Conservation (phyloP, 2,797 vertebrate species). For the Taeniopygia guttata region DNA sequence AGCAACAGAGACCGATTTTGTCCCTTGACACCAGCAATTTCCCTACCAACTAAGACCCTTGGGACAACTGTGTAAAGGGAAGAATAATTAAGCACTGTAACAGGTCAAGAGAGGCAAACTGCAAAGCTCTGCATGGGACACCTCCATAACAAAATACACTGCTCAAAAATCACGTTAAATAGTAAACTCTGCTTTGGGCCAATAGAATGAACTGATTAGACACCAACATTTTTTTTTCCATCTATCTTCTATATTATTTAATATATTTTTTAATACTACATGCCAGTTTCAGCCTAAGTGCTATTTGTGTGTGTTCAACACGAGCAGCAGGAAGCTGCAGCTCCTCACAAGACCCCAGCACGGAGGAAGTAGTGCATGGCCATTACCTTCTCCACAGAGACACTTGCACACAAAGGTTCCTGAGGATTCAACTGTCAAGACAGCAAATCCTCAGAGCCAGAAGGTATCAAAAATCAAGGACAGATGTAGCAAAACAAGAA, state of each 20-base stretch:
- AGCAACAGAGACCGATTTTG: background rate
- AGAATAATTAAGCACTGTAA: background rate
- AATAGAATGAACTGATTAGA: background rate
- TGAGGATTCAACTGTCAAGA: background rate
- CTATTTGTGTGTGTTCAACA: background rate
- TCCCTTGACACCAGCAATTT: background rate
- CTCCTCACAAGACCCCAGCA: background rate
- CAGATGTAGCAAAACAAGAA: constrained; percentile 22
- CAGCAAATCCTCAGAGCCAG: background rate
- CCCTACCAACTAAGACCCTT: background rate
- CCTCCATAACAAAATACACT: background rate
- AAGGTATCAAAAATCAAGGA: background rate
- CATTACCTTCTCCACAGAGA: background rate
- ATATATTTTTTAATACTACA: background rate
- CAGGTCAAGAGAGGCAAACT: background rate
- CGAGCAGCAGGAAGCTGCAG: background rate
- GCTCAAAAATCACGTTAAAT: background rate
- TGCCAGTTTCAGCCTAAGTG: background rate
- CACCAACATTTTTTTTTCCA: background rate
- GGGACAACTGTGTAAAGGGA: background rate
- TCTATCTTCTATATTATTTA: background rate
- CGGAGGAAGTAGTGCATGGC: background rate
- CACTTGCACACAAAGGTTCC: background rate
- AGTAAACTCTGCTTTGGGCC: background rate
- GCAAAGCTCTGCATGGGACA: background rate